Conservation (phyloP, 2,797 vertebrate genomes). For the Ceryle rudis region DNA sequence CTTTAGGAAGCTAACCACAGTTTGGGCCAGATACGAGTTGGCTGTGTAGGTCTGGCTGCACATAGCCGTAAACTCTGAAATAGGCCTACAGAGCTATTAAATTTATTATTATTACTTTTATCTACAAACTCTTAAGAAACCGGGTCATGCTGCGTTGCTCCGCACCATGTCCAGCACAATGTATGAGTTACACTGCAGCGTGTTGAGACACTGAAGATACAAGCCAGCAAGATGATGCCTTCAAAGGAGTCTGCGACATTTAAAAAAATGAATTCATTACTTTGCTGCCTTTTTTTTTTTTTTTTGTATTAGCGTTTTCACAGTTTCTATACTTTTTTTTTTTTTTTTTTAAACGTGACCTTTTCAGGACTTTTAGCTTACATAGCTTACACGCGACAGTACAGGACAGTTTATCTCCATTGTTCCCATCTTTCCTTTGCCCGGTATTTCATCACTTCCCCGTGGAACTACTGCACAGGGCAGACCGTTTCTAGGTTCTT, state of each 20-base stretch:
- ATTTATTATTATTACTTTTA: not conserved
- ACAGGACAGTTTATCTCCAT: accelerated
- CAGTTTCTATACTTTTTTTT: not conserved
- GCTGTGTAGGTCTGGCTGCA: not conserved
- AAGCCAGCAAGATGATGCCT: not conserved
- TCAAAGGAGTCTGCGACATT: accelerated
- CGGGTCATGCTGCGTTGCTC: not conserved
- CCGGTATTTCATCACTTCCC: not conserved
- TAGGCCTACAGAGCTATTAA: accelerated
- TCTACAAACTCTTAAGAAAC: not conserved
- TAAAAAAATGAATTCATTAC: not conserved
- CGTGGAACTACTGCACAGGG: not conserved
- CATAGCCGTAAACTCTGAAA: not conserved
- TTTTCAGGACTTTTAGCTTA: not conserved
- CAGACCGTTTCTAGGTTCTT: no score
- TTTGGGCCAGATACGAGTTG: not conserved
- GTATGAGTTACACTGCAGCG: no score
- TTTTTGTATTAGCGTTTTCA: no score
- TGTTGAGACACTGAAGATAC: accelerated
- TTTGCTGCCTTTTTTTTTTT: no score
- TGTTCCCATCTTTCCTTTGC: not conserved
- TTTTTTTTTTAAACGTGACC: accelerated
- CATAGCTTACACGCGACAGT: accelerated
- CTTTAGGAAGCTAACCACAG: not conserved
- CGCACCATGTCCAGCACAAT: accelerated